phyloP scores from a whole-genome alignment of 2,113 vertebrate species.

The Pungitius pungitius region DNA sequence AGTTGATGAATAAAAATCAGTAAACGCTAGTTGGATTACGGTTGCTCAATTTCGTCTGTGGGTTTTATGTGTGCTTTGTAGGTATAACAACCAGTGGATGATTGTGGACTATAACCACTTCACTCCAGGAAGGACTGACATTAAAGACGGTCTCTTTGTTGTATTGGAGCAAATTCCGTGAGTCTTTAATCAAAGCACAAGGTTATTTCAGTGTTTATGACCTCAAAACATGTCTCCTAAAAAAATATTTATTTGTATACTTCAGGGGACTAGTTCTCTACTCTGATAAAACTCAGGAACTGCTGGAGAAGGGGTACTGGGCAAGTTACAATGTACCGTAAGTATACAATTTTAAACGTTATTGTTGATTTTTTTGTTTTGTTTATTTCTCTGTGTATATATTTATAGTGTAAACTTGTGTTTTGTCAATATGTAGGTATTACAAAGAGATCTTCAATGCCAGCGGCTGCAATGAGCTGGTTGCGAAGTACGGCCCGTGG shows the following conservation, averaged over 20 bases:
- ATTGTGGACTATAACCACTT: constrained; percentile 92
- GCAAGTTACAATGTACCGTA: constrained; percentile 97
- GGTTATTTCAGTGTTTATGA: background rate
- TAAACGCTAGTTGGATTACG: background rate
- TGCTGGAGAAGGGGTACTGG: constrained; percentile 90
- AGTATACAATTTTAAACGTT: constrained; percentile 50
- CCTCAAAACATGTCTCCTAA: background rate
- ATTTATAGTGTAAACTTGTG: background rate
- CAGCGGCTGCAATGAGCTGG: constrained; percentile 86
- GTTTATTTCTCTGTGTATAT: no score
- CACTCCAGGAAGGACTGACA: constrained; percentile 64
- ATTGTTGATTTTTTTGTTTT: background rate
- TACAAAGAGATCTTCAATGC: constrained; percentile 88
- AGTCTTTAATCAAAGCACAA: constrained; percentile 61
- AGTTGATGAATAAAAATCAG: background rate
- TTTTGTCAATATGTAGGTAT: constrained; percentile 76
- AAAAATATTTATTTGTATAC: constrained; percentile 20
- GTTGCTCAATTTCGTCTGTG: background rate
- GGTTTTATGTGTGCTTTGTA: constrained; percentile 58
- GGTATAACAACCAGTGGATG: constrained; percentile 99
- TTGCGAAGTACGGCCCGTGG: constrained; percentile 89
- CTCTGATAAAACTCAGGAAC: constrained; percentile 84
- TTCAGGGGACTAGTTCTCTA: constrained; percentile 81
- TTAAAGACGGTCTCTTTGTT: constrained; percentile 78
- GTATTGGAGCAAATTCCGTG: constrained; percentile 96